Evolutionary conservation across 1,140 invertebrate genomes (phyloP), one percentile per base, ranked within the genome.

Genomic region (Hycleus cichorii): DNA sequence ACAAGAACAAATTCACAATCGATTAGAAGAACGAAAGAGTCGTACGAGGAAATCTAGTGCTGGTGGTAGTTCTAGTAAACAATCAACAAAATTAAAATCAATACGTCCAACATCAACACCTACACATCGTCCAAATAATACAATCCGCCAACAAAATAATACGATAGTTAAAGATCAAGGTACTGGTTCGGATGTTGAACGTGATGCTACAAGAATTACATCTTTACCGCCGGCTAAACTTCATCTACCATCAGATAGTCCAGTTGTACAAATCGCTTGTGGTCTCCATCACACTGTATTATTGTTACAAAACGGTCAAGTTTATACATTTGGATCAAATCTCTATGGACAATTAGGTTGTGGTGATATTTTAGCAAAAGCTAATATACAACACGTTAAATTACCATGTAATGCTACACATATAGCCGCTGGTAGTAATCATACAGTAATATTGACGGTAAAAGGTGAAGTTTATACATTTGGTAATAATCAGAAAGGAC

Each of bases 391-490:
- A 40, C 80, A 85, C 54, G 86, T 97, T 0, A 84, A 86, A 67
- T 77, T 93, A 26, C 83, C 87, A 2, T 78, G 80, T 39, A 76
- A 78, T 7, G 81, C 83, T 2, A 79, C 80, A 1, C 87, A 93
- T 67, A 81, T 98, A 12, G 91, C 93, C 4, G 91, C 93, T 54
- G 96, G 96, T 3, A 94, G 91, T 69, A 94, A 97, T 77, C 96
- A 99, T 72, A 93, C 94, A 3, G 91, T 92, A 1, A 75, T 97
- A 12, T 77, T 98, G n/a, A 90, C 93, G 11, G 78, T 83, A 42
- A 89, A 89, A 65, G 96, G 96, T 4, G 88, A 95, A 74, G 87
- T 98, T 4, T 95, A 88, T 66, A 97, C 95, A 0, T 97, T 94
- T 75, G 96, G 96, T 45, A 89, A 85, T 67, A 87, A 92, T 76